These are phyloP conservation scores for Leptopilina clavipes DNA, from an alignment of 1,140 invertebrate species.

Conservation along the genomic window DNA sequence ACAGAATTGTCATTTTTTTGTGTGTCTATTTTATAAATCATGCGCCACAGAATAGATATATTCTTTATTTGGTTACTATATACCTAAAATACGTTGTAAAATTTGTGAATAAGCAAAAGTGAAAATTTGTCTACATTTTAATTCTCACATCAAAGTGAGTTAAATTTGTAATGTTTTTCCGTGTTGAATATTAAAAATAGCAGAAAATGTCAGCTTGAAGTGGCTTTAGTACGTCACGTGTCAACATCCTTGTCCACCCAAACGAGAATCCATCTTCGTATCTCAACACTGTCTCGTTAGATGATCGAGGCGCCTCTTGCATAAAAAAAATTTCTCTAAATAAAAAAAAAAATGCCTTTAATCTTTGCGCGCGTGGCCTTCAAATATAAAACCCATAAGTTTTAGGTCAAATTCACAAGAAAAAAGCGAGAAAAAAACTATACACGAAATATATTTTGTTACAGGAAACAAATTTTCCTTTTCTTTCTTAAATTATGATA, in stretches of 20 bases:
- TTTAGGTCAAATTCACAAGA: not conserved
- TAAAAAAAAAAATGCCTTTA: slow-evolving; percentile 12
- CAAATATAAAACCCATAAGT: slow-evolving; percentile 5
- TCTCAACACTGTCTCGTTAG: slow-evolving; percentile 27
- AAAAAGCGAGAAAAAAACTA: no score
- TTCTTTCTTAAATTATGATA: no score
- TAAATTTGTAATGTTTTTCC: slow-evolving; percentile 2
- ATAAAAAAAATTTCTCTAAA: not conserved
- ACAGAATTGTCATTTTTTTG: no score
- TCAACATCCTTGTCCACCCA: slow-evolving; percentile 30
- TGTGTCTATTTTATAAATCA: no score
- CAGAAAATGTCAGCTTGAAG: not conserved
- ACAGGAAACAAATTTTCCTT: no score
- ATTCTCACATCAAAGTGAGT: not conserved
- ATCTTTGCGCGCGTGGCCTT: slow-evolving; percentile 1
- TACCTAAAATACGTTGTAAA: no score
- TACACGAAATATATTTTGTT: no score
- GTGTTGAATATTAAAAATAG: slow-evolving; percentile 13
- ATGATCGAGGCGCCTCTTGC: slow-evolving; percentile 31
- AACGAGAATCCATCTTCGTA: slow-evolving; percentile 33
- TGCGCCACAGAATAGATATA: no score
- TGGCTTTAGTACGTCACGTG: not conserved
- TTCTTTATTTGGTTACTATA: no score
- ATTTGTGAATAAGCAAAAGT: no score
- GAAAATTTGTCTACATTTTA: not conserved